Conservation (phyloP, 2,888 invertebrate genomes). For the Callimorpha dominula region DNA sequence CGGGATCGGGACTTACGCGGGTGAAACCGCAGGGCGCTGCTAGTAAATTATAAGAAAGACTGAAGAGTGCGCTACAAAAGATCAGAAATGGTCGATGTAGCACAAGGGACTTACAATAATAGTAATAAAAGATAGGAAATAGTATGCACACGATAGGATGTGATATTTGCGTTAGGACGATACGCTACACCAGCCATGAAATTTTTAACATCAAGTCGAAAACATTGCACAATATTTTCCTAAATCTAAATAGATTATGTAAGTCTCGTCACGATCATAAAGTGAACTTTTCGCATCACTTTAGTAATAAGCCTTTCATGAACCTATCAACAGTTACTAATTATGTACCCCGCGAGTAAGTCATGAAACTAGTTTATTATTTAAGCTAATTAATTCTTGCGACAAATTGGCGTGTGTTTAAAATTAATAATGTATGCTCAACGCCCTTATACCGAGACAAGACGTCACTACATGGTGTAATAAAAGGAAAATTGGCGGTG, state of each 20-base stretch:
- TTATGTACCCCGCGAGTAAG: constrained; percentile 4
- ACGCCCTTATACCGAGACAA: neutral
- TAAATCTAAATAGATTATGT: neutral
- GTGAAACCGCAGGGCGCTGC: no score
- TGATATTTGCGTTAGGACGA: no score
- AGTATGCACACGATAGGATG: no score
- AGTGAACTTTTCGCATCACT: constrained; percentile 4
- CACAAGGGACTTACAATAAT: no score
- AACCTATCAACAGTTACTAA: constrained; percentile 12
- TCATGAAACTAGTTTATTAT: constrained; percentile 18
- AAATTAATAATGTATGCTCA: constrained; percentile 18
- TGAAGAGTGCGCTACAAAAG: no score
- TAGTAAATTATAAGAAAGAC: no score
- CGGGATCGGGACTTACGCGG: no score
- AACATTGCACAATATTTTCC: neutral
- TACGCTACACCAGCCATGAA: no score
- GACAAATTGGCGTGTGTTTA: constrained; percentile 21
- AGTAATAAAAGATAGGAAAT: no score
- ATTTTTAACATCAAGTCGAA: no score
- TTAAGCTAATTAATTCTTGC: constrained; percentile 14
- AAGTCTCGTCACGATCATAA: neutral
- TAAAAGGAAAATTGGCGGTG: neutral
- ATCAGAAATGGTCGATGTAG: no score
- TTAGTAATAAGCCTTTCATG: constrained; percentile 9
- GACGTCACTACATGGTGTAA: neutral